These are phyloP conservation scores for Ditylenchus weischeri DNA, from an alignment of 2,888 invertebrate species.

Conservation along the genomic window DNA sequence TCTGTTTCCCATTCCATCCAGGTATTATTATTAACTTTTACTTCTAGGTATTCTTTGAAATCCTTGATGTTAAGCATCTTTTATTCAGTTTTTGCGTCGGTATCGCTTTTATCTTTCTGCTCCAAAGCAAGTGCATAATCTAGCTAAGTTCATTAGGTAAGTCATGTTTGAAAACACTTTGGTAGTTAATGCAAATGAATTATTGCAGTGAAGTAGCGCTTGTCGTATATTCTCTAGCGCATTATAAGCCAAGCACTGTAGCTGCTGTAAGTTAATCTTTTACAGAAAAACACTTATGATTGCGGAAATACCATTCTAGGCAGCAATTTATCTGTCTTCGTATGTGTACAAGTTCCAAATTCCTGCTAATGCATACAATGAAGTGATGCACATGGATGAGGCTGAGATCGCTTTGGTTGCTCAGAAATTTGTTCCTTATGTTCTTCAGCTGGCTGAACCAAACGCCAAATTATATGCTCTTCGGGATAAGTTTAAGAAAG, in stretches of 20 bases:
- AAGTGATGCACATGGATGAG: constrained; percentile 6
- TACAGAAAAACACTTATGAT: no score
- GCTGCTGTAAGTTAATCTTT: constrained; percentile 1
- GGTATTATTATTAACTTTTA: no score
- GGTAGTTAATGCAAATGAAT: neutral
- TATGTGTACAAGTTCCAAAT: neutral
- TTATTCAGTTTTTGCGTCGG: constrained; percentile 4
- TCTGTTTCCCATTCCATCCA: constrained; percentile 5
- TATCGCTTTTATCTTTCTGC: constrained; percentile 11
- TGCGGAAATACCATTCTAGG: neutral
- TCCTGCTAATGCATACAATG: neutral
- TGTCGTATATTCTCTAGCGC: constrained; percentile 9
- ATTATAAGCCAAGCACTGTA: constrained; percentile 5
- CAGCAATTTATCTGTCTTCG: constrained; percentile 9
- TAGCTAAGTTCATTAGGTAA: constrained; percentile 4
- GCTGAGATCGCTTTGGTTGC: neutral
- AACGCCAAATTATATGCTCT: constrained; percentile 7
- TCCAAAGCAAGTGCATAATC: constrained; percentile 7
- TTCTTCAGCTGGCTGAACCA: constrained; percentile 6
- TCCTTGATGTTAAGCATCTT: no score
- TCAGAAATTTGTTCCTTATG: neutral
- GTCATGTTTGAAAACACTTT: neutral
- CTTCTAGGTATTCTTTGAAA: no score
- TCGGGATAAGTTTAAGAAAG: constrained; percentile 11
- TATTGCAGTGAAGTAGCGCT: constrained; percentile 10